Base-by-base conservation (phyloP, 2,113 vertebrate species). In the Catharus fuscescens region DNA sequence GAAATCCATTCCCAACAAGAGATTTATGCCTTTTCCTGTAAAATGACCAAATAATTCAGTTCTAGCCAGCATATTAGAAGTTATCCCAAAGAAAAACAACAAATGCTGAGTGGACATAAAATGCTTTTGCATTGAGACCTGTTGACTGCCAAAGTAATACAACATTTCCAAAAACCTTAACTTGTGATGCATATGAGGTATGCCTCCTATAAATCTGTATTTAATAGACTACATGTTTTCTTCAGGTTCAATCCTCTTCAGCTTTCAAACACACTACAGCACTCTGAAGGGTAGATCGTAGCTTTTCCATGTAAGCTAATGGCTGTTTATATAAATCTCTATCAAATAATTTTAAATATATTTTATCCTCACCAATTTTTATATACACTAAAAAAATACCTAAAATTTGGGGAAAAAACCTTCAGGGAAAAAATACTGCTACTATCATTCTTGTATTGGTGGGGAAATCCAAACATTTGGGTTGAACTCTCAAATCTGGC, bases 91-190 rank as follows among this genome's bases (percentile, higher is more conserved):
- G 42, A 62, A 90, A 86, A 91, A 28, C 23, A 77, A 42, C 56
- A 82, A 91, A 77, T 76, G 34, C n/a, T 91, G 56, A 53, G 3
- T 88, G 32, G 66, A 76, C 32, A n/a, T 60, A 87, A 95, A 86
- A 60, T 81, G 19, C 13, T 82, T 97, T 64, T 86, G 9, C 50
- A 45, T 12, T 80, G 80, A 87, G 70, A 67, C 34, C 11, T 73
- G 23, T 62, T 88, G 76, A 64, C 71, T 88, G 76, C 48, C 82
- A 92, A 86, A 95, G 15, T 94, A 96, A 93, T 85, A 59, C 40
- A 91, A 24, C 36, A 88, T 91, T 81, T 92, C 32, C 42, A 86
- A 76, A 93, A 83, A 60, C 32, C 20, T 54, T 38, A 69, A 18
- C 9, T 72, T 66, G 12, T 64, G 52, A 61, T 71, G 45, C 32